Percentiles rank a stretch among this genome's conserved stretches.
Evolutionary conservation across 2,113 vertebrate genomes (phyloP).

Genomic region (Paratilapia polleni): DNA sequence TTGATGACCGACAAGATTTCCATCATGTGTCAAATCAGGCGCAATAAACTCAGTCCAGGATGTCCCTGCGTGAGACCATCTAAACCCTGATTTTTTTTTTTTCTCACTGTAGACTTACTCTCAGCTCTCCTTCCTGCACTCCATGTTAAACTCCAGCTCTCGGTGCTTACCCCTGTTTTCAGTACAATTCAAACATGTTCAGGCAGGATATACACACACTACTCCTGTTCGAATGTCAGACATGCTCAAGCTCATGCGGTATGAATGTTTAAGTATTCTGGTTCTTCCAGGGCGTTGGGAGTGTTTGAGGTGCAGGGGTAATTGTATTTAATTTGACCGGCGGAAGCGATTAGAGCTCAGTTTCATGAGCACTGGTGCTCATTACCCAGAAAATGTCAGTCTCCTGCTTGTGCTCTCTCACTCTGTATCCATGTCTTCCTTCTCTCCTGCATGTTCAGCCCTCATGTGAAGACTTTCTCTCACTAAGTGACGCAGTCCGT

Average conservation of each 20-base stretch:
- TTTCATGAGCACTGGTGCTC: constrained; percentile 63
- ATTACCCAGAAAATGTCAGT: constrained; percentile 63
- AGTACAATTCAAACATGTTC: constrained; percentile 2
- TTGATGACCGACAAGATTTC: constrained; percentile 8
- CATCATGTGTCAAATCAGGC: constrained; percentile 17
- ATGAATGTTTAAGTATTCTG: constrained; percentile 33
- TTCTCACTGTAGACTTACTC: neutral
- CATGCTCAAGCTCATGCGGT: neutral
- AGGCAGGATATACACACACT: neutral
- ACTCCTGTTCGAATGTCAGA: constrained; percentile 21
- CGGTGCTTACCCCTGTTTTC: neutral
- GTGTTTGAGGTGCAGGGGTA: constrained; percentile 54
- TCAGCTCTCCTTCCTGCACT: neutral
- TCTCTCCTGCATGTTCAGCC: neutral
- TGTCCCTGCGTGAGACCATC: constrained; percentile 25
- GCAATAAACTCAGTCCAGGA: constrained; percentile 11
- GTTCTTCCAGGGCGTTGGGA: constrained; percentile 10
- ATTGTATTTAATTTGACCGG: constrained; percentile 71
- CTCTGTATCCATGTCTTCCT: constrained; percentile 10
- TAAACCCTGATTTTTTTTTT: constrained; percentile 20
- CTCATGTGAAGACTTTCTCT: neutral
- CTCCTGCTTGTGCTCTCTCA: constrained; percentile 13
- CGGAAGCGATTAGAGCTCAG: constrained; percentile 60
- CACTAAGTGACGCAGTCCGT: constrained; percentile 5
- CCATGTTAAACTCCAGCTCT: neutral